These are phyloP conservation scores for Plusia festucae DNA, from an alignment of 2,888 invertebrate genomes.

Conservation along the genomic window DNA sequence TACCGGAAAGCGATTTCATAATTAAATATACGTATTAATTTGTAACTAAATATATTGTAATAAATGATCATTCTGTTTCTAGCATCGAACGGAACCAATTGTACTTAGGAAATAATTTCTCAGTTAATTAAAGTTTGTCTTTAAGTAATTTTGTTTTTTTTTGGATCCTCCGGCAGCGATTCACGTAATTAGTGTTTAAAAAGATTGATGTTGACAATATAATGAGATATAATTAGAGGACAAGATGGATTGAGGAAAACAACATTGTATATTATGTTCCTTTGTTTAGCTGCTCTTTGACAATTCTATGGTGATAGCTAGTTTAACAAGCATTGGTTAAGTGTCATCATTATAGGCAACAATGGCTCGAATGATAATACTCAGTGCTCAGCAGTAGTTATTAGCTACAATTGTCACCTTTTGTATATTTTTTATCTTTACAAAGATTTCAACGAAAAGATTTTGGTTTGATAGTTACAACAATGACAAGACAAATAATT, in stretches of 20 bases:
- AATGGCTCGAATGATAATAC: constrained; percentile 39
- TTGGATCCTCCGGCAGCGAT: no score
- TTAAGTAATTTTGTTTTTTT: no score
- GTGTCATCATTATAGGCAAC: constrained; percentile 42
- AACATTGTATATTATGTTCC: constrained; percentile 25
- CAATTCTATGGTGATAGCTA: constrained; percentile 39
- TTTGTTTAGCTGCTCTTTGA: constrained; percentile 46
- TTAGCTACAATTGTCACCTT: constrained; percentile 39
- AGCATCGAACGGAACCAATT: no score
- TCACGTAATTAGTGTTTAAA: no score
- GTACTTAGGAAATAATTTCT: no score
- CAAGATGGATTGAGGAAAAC: constrained; percentile 46
- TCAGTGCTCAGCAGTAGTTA: constrained; percentile 45
- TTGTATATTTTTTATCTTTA: constrained; percentile 32
- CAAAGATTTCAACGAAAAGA: constrained; percentile 18
- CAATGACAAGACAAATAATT: background rate
- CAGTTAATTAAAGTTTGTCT: no score
- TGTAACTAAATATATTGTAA: no score
- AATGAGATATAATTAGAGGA: constrained; percentile 27
- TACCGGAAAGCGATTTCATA: no score
- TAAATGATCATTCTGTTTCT: no score
- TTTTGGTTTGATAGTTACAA: background rate
- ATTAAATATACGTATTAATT: no score
- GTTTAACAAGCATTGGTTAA: constrained; percentile 48
- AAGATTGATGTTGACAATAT: constrained; percentile 5